Conservation (phyloP, 1,140 invertebrate species). For the Drosophila burlai region DNA sequence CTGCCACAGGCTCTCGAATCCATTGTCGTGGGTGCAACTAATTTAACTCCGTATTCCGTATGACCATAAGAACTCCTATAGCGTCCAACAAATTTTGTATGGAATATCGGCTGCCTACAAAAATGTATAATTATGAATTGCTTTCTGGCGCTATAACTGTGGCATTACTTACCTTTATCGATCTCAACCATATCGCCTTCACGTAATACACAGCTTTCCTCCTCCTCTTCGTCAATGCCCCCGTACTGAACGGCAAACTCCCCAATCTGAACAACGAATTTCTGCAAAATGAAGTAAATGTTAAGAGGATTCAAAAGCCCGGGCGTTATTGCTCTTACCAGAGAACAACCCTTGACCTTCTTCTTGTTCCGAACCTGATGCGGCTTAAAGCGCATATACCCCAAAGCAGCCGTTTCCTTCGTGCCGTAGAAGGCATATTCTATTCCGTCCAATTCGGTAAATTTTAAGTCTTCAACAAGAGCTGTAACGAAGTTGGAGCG, state of each 20-base stretch:
- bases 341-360: slow-evolving; percentile 22
- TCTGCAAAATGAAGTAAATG: slow-evolving; percentile 27
- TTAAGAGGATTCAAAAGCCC: no score
- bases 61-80: slow-evolving; percentile 46
- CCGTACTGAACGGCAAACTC: slow-evolving; percentile 38
- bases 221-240: not conserved
- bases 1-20: slow-evolving; percentile 71
- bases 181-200: slow-evolving; percentile 68
- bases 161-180: slow-evolving; percentile 41
- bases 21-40: slow-evolving; percentile 25
- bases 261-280: slow-evolving; percentile 57
- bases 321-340: slow-evolving; percentile 31
- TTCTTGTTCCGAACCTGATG: slow-evolving; percentile 42
- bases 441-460: slow-evolving; percentile 49
- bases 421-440: slow-evolving; percentile 70
- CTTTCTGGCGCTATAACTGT: no score
- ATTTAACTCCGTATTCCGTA: slow-evolving; percentile 36
- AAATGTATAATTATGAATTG: not conserved
- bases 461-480: slow-evolving; percentile 31
- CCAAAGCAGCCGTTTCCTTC: slow-evolving; percentile 36
- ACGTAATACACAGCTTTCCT: slow-evolving; percentile 17
- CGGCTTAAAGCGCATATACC: slow-evolving; percentile 69
- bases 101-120: slow-evolving; percentile 47
- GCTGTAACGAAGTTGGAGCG: slow-evolving; percentile 21
- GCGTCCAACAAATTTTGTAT: slow-evolving; percentile 50